Evolutionary conservation across 1,140 invertebrate genomes (phyloP).

Genomic region (Chymomyza costata): DNA sequence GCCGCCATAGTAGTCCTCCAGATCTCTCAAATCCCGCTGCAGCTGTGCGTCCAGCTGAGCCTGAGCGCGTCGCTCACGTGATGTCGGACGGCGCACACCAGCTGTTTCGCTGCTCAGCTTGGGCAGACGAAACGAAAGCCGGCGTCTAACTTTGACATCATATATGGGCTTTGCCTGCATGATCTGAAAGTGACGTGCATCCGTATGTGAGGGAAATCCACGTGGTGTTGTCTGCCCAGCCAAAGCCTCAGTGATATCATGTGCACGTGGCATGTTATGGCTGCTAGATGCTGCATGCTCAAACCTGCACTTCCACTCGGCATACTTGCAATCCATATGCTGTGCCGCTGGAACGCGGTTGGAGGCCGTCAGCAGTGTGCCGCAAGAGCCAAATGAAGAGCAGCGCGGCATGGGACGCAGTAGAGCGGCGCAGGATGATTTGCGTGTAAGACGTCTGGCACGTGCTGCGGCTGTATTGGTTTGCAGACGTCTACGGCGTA

Average conservation of each 20-base stretch:
- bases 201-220: conserved; percentile 58
- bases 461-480: conserved; percentile 4
- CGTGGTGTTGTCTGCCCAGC: conserved; percentile 50
- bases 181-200: conserved; percentile 28
- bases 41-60: conserved; percentile 41
- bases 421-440: neutral
- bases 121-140: conserved; percentile 43
- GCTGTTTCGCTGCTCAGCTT: conserved; percentile 3
- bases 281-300: conserved; percentile 23
- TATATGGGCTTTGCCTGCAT: conserved; percentile 24
- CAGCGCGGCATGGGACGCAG: conserved; percentile 57
- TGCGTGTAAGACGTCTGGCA: no score
- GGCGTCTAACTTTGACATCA: conserved; percentile 37
- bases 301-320: conserved; percentile 62
- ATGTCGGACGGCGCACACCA: conserved; percentile 22
- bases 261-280: conserved; percentile 2
- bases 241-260: conserved; percentile 47
- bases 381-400: conserved; percentile 50
- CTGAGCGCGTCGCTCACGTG: conserved; percentile 39
- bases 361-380: conserved; percentile 35
- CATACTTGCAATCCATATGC: conserved; percentile 33
- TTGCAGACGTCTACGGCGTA: conserved; percentile 5
- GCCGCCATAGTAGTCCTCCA: conserved; percentile 60
- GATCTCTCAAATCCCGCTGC: conserved; percentile 43
- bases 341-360: conserved; percentile 9